A percentile compares a stretch with the other conserved stretches of the same genome.
These are phyloP conservation scores for Hyles euphorbiae DNA, from an alignment of 1,140 invertebrate genomes.

Conservation along the genomic window DNA sequence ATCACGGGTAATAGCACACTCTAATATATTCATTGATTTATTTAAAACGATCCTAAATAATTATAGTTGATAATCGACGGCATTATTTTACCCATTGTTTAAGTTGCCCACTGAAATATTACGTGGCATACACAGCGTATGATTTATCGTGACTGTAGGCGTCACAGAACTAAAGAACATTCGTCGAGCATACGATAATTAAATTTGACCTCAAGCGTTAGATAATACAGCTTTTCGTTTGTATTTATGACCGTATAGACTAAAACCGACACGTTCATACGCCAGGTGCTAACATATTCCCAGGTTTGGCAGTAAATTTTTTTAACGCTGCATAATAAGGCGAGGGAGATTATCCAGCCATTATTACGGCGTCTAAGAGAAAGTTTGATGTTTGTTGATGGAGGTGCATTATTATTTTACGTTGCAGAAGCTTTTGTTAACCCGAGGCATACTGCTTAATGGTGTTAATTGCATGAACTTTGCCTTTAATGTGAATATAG, in stretches of 20 bases:
- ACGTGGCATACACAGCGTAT: slow-evolving; percentile 7
- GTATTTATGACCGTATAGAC: slow-evolving; percentile 42
- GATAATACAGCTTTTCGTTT: slow-evolving; percentile 39
- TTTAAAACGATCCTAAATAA: slow-evolving; percentile 65
- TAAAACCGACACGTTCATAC: slow-evolving; percentile 46
- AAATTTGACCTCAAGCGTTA: slow-evolving; percentile 53
- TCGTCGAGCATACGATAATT: slow-evolving; percentile 58
- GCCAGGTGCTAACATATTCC: slow-evolving; percentile 43
- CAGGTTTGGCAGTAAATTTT: slow-evolving; percentile 47
- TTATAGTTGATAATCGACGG: slow-evolving; percentile 62
- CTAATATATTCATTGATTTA: slow-evolving; percentile 69
- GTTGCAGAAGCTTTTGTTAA: too few species aligned
- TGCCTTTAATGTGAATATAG: too few species aligned
- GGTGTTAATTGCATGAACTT: too few species aligned
- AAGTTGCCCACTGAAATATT: slow-evolving; percentile 55
- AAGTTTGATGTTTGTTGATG: slow-evolving; percentile 16
- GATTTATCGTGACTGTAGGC: slow-evolving; percentile 54
- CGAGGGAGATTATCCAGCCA: slow-evolving; percentile 14
- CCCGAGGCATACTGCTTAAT: too few species aligned
- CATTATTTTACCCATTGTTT: slow-evolving; percentile 65
- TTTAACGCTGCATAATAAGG: slow-evolving; percentile 40
- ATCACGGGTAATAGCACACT: slow-evolving; percentile 58
- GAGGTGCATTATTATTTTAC: not conserved
- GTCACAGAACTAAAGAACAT: slow-evolving; percentile 34
- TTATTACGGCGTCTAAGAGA: slow-evolving; percentile 17